phyloP scores from a whole-genome alignment of 2,797 vertebrate species.

The Poeciliopsis gracilis region DNA sequence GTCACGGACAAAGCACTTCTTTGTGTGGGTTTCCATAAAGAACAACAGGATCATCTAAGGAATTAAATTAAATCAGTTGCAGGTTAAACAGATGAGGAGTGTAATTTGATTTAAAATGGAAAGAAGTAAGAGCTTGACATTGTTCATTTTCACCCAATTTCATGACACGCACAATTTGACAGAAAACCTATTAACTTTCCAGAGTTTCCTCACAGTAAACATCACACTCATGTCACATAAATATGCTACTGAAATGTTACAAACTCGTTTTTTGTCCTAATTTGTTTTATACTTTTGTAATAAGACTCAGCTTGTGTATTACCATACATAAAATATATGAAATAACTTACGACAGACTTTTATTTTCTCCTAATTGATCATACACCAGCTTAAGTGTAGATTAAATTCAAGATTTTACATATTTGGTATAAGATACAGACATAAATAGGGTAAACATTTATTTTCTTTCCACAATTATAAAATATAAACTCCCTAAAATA shows the following conservation, averaged over 20 bases:
- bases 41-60: slow-evolving; percentile 71
- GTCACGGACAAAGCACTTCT: slow-evolving; percentile 46
- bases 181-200: neutral
- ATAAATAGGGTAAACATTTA: neutral
- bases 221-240: neutral
- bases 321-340: neutral
- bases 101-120: slow-evolving; percentile 62
- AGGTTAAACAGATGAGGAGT: slow-evolving; percentile 63
- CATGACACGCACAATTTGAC: neutral
- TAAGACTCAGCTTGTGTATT: neutral
- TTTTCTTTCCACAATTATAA: neutral
- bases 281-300: neutral
- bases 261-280: neutral
- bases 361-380: neutral
- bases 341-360: neutral
- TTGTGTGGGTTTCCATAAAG: slow-evolving; percentile 56
- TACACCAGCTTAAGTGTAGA: neutral
- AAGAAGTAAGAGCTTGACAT: slow-evolving; percentile 41
- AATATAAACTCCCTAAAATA: neutral
- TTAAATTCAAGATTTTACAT: neutral
- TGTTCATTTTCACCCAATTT: slow-evolving; percentile 19
- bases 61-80: slow-evolving; percentile 53
- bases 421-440: neutral
- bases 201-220: neutral
- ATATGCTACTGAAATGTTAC: neutral